A percentile compares a stretch with the other conserved stretches of the same genome.
Evolutionary conservation across 2,797 vertebrate species (phyloP).

Genomic region (Acanthopagrus latus): DNA sequence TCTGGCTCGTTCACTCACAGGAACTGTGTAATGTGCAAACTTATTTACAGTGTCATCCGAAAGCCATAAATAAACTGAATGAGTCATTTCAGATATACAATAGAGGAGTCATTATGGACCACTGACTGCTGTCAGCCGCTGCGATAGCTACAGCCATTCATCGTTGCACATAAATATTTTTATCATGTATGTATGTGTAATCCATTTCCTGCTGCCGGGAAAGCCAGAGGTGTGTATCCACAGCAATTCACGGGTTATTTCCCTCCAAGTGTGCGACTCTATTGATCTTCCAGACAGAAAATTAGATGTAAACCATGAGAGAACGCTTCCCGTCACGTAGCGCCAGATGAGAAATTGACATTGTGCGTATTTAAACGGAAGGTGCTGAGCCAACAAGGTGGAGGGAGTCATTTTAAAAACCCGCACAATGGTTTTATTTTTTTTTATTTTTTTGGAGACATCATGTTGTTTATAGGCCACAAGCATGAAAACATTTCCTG

Average conservation of each 20-base stretch:
- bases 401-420: slow-evolving; percentile 48
- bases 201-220: slow-evolving; percentile 47
- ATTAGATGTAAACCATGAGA: slow-evolving; percentile 59
- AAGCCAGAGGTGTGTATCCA: slow-evolving; percentile 44
- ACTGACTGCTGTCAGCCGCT: slow-evolving; percentile 62
- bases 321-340: slow-evolving; percentile 58
- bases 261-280: slow-evolving; percentile 45
- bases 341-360: slow-evolving; percentile 57
- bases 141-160: slow-evolving; percentile 52
- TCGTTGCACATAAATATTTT: slow-evolving; percentile 65
- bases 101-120: slow-evolving; percentile 63
- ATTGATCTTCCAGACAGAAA: slow-evolving; percentile 66
- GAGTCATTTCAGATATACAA: slow-evolving; percentile 76
- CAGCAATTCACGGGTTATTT: slow-evolving; percentile 40
- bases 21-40: slow-evolving; percentile 56
- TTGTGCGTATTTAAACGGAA: slow-evolving; percentile 46
- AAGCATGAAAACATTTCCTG: slow-evolving; percentile 70
- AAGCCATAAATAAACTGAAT: slow-evolving; percentile 77
- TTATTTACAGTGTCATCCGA: slow-evolving; percentile 66
- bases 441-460: slow-evolving; percentile 4
- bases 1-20: slow-evolving; percentile 52
- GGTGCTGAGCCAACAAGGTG: slow-evolving; percentile 38
- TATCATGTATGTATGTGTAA: slow-evolving; percentile 61
- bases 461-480: slow-evolving; percentile 59
- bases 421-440: slow-evolving; percentile 26